Evolutionary conservation across 2,888 invertebrate genomes (phyloP).

Genomic region (Plemyria rubiginata): DNA sequence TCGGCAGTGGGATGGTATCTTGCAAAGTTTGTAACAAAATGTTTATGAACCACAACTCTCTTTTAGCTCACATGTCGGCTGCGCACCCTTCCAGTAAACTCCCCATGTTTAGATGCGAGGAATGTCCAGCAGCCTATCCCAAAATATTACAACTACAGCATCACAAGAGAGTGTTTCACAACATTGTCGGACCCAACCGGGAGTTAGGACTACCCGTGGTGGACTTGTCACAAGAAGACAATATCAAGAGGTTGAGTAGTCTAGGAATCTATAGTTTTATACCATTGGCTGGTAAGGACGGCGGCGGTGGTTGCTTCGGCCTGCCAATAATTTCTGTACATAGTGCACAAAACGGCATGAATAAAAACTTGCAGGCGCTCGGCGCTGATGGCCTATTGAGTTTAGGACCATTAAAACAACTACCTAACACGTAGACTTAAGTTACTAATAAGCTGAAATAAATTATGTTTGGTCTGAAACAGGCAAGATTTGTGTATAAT

Average conservation of each 20-base stretch:
- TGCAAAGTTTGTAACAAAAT: conserved; percentile 79
- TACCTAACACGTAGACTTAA: conserved; percentile 70
- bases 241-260: conserved; percentile 86
- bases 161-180: conserved; percentile 79
- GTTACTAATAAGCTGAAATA: conserved; percentile 4
- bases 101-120: conserved; percentile 86
- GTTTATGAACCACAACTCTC: conserved; percentile 72
- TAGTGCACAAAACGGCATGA: conserved; percentile 85
- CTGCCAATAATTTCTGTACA: conserved; percentile 89
- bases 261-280: conserved; percentile 91
- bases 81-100: conserved; percentile 72
- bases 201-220: conserved; percentile 90
- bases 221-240: conserved; percentile 88
- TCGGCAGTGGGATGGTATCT: conserved; percentile 69
- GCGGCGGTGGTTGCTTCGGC: conserved; percentile 87
- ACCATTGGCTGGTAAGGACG: conserved; percentile 87
- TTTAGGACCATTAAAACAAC: conserved; percentile 88
- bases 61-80: conserved; percentile 69
- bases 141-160: conserved; percentile 88
- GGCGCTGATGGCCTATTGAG: conserved; percentile 89
- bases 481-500: conserved; percentile 7
- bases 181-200: conserved; percentile 71
- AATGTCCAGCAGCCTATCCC: conserved; percentile 90
- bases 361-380: conserved; percentile 85
- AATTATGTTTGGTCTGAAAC: conserved; percentile 16